Evolutionary conservation across 2,888 invertebrate genomes (phyloP).

Genomic region (Drosophila formosana): DNA sequence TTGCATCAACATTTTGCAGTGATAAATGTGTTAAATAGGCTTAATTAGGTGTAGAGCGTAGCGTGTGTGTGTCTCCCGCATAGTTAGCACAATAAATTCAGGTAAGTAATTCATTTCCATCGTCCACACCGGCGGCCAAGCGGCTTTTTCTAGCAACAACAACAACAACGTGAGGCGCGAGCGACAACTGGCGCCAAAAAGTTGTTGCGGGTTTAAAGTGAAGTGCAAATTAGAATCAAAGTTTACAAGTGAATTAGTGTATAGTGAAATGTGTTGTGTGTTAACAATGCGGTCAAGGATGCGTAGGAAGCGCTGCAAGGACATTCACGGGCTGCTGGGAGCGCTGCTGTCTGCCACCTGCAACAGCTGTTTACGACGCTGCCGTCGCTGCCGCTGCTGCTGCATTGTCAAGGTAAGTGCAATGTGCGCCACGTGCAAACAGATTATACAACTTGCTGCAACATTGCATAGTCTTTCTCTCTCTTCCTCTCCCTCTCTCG

Average conservation of each 20-base stretch:
- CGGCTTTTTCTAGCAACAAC: slow-evolving; percentile 33
- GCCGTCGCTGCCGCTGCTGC: slow-evolving; percentile 2
- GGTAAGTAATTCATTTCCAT: slow-evolving; percentile 39
- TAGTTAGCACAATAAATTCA: slow-evolving; percentile 26
- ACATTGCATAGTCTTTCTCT: not conserved
- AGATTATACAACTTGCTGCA: slow-evolving; percentile 27
- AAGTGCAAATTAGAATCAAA: slow-evolving; percentile 8
- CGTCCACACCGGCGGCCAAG: slow-evolving; percentile 12
- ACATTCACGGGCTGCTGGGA: slow-evolving; percentile 10
- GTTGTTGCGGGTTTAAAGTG: slow-evolving; percentile 17
- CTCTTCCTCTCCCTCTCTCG: not conserved
- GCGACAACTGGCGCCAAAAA: slow-evolving; percentile 54
- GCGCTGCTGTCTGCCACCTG: slow-evolving; percentile 10
- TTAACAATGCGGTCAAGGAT: slow-evolving; percentile 48
- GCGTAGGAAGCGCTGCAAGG: slow-evolving; percentile 16
- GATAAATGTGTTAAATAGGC: slow-evolving; percentile 37
- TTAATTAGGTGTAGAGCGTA: slow-evolving; percentile 20
- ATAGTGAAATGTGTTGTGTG: slow-evolving; percentile 19
- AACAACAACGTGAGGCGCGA: slow-evolving; percentile 10
- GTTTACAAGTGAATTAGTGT: slow-evolving; percentile 3
- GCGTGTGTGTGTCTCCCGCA: not conserved
- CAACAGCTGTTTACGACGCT: slow-evolving; percentile 35
- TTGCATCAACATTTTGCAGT: slow-evolving; percentile 15
- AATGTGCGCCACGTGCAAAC: slow-evolving; percentile 38
- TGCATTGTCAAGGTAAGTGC: slow-evolving; percentile 56